phyloP scores from a whole-genome alignment of 2,888 invertebrate genomes.

The Bruchidius siliquastri region DNA sequence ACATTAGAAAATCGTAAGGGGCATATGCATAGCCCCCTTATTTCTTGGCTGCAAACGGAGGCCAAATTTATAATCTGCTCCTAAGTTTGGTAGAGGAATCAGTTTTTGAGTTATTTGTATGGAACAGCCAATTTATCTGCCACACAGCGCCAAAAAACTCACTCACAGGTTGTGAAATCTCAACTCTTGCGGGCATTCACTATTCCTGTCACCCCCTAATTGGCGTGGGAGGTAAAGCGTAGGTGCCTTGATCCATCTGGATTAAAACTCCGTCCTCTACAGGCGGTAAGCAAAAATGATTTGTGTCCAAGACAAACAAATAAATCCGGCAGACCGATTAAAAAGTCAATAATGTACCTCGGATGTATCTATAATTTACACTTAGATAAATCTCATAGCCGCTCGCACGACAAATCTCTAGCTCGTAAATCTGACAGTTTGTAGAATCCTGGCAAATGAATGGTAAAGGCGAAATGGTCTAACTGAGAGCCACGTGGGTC shows the following conservation, averaged over 20 bases:
- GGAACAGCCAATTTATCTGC: too few species aligned
- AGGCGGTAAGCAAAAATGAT: conserved; percentile 7
- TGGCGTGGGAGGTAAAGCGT: too few species aligned
- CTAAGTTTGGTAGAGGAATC: too few species aligned
- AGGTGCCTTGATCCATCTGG: background rate
- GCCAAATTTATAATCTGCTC: too few species aligned
- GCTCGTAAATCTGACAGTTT: conserved; percentile 46
- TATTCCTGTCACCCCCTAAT: too few species aligned
- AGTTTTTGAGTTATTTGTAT: too few species aligned
- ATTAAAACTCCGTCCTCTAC: background rate
- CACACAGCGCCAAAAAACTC: too few species aligned
- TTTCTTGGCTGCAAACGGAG: too few species aligned
- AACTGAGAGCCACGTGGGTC: conserved; percentile 42
- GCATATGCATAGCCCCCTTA: too few species aligned
- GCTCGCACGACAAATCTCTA: conserved; percentile 40
- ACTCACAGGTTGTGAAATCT: too few species aligned
- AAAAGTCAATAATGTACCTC: conserved; percentile 38
- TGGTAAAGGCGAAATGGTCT: conserved; percentile 47
- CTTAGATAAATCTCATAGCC: conserved; percentile 37
- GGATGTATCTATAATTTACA: conserved; percentile 42
- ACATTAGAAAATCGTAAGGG: too few species aligned
- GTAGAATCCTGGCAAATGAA: conserved; percentile 48
- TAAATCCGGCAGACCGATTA: conserved; percentile 10
- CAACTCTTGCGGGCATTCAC: too few species aligned
- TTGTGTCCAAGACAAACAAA: conserved; percentile 6